These are phyloP conservation scores for Glaucopsyche alexis DNA, from an alignment of 2,888 invertebrate species.

Conservation along the genomic window DNA sequence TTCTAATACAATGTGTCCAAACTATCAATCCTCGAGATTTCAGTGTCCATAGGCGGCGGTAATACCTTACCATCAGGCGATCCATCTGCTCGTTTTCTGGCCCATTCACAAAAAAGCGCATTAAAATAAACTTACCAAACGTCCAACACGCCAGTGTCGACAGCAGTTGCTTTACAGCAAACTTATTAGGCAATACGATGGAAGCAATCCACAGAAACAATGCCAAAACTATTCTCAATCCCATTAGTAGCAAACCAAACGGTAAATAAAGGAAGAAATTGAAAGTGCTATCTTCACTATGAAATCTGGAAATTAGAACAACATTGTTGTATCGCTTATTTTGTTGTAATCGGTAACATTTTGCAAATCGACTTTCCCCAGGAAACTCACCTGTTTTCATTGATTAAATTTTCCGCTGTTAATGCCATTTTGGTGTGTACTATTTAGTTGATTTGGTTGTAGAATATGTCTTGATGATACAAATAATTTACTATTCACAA, in stretches of 20 bases:
- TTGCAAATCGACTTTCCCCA: conserved; percentile 53
- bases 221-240: conserved; percentile 72
- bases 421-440: conserved; percentile 55
- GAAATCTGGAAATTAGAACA: conserved; percentile 65
- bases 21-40: no score
- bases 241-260: conserved; percentile 75
- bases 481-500: neutral
- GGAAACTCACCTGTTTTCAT: conserved; percentile 67
- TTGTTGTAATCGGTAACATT: conserved; percentile 20
- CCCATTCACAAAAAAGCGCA: no score
- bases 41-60: no score
- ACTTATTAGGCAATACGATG: conserved; percentile 79
- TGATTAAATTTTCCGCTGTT: conserved; percentile 68
- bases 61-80: no score
- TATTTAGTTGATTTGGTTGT: neutral
- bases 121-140: conserved; percentile 66
- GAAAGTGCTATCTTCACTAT: conserved; percentile 67
- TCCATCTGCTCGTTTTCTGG: no score
- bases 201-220: conserved; percentile 78
- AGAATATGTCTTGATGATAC: neutral
- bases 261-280: conserved; percentile 79
- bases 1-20: no score
- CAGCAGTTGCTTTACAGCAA: conserved; percentile 74
- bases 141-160: conserved; percentile 80
- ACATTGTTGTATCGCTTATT: conserved; percentile 16